These are phyloP conservation scores for Psephotus haematonotus DNA, from an alignment of 2,113 vertebrate genomes.

Conservation along the genomic window DNA sequence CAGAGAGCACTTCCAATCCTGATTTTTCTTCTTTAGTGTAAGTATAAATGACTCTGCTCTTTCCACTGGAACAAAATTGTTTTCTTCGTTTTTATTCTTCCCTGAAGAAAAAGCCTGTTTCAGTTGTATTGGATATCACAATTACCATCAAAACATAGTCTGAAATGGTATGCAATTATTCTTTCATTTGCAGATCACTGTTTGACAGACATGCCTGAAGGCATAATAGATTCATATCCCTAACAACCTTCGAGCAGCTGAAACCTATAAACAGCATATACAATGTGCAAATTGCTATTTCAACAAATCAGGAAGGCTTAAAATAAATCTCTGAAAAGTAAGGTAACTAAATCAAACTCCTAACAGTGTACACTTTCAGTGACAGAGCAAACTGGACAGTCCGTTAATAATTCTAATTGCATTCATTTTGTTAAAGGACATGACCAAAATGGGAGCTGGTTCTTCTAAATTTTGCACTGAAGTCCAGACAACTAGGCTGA, in stretches of 20 bases:
- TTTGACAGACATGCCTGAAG: conserved; percentile 41
- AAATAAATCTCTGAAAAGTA: not conserved
- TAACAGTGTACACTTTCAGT: not conserved
- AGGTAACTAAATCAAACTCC: not conserved
- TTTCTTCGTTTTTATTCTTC: not conserved
- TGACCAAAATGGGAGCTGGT: not conserved
- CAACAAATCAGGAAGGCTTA: not conserved
- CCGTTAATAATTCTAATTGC: not conserved
- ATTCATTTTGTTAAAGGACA: not conserved
- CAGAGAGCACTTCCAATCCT: not conserved
- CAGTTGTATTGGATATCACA: not conserved
- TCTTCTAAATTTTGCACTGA: not conserved
- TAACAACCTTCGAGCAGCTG: not conserved
- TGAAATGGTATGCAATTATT: conserved; percentile 18
- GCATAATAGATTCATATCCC: conserved; percentile 29
- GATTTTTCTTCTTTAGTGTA: not conserved
- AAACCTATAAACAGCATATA: conserved; percentile 29
- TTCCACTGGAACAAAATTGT: not conserved
- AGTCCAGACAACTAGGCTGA: not conserved
- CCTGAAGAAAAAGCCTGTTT: not conserved
- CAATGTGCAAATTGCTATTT: conserved; percentile 31
- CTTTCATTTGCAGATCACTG: conserved; percentile 31
- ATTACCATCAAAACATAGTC: conserved; percentile 16
- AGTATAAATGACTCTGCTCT: not conserved
- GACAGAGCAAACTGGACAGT: not conserved